Evolutionary conservation across 1,140 invertebrate genomes (phyloP).

Genomic region (Panagrolaimus sp.): DNA sequence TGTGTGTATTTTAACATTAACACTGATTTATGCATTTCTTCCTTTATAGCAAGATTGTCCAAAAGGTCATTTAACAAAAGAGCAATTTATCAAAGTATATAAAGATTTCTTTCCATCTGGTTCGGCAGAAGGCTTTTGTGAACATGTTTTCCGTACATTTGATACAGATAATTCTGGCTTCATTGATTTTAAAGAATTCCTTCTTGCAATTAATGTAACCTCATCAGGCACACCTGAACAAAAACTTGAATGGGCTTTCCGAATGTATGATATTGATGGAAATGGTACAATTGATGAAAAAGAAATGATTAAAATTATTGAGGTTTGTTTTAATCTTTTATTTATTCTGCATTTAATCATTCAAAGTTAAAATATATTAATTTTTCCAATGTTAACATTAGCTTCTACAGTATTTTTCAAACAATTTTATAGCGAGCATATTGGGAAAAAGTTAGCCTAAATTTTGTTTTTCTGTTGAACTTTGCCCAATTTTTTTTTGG

Average conservation of each 20-base stretch:
- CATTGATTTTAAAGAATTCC: conserved; percentile 89
- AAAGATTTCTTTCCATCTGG: conserved; percentile 75
- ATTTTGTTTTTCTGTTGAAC: no score
- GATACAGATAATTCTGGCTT: conserved; percentile 92
- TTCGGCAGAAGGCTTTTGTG: conserved; percentile 95
- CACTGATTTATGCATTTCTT: no score
- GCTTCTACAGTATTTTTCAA: no score
- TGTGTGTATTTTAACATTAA: no score
- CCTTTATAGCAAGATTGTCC: conserved; percentile 97
- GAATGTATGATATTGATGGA: conserved; percentile 90
- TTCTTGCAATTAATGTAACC: conserved; percentile 93
- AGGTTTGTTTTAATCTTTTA: conserved; percentile 56
- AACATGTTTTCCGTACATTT: conserved; percentile 91
- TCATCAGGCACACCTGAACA: conserved; percentile 93
- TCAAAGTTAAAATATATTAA: not conserved
- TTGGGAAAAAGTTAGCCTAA: no score
- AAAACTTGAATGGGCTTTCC: conserved; percentile 97
- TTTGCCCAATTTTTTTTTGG: no score
- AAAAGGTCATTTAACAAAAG: conserved; percentile 87
- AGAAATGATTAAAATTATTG: conserved; percentile 67
- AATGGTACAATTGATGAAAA: conserved; percentile 97
- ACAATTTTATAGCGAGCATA: no score
- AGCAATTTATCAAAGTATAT: conserved; percentile 96
- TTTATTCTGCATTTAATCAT: not conserved
- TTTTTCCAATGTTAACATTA: no score